Conservation (phyloP, 1,140 invertebrate species). For the Copidosoma floridanum region DNA sequence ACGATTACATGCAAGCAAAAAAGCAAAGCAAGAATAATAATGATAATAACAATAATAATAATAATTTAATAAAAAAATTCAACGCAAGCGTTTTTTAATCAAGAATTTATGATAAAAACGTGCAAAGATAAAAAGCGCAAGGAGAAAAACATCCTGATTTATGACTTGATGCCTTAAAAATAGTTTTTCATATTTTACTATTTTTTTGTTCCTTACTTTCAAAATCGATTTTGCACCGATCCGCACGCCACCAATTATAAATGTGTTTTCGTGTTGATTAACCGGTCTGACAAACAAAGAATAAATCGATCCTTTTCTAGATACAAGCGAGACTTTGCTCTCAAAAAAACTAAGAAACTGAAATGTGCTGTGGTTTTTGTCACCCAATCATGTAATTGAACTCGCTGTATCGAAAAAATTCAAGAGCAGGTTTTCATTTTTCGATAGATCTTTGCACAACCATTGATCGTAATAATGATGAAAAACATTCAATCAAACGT, state of each 20-base stretch:
- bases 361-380: too few relatives aligned
- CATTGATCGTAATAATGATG: too few relatives aligned
- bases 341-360: too few relatives aligned
- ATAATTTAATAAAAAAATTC: not conserved
- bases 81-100: not conserved
- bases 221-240: slow-evolving; percentile 52
- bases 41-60: too few relatives aligned
- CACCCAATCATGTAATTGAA: too few relatives aligned
- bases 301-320: slow-evolving; percentile 6
- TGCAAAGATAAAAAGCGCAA: not conserved
- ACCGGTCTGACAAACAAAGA: slow-evolving; percentile 27
- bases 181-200: too few relatives aligned
- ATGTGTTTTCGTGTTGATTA: slow-evolving; percentile 42
- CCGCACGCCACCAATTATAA: slow-evolving; percentile 41
- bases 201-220: too few relatives aligned
- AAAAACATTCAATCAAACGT: too few relatives aligned
- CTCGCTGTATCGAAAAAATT: slow-evolving; percentile 34
- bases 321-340: slow-evolving; percentile 5
- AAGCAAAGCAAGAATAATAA: too few relatives aligned
- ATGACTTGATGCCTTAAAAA: not conserved
- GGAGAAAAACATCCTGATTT: slow-evolving; percentile 4
- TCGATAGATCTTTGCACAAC: too few relatives aligned
- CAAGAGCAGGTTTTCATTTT: slow-evolving; percentile 41
- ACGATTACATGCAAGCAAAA: too few relatives aligned
- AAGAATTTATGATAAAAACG: not conserved